Evolutionary conservation across 2,113 vertebrate genomes (phyloP).

Genomic region (Platysteira castanea): DNA sequence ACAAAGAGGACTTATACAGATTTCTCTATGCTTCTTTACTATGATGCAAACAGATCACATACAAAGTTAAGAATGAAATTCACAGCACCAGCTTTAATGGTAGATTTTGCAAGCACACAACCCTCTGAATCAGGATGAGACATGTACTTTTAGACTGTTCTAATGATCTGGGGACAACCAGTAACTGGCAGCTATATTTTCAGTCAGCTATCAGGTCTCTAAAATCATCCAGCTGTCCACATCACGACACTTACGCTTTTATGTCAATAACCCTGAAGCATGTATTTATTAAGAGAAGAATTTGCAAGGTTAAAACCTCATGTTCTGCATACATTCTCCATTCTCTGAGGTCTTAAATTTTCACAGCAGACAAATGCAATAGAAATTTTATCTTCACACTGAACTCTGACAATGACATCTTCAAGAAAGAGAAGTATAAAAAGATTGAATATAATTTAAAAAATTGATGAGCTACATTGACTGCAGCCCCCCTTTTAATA

Average conservation of each 20-base stretch:
- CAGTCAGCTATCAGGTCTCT: background rate
- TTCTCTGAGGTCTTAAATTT: background rate
- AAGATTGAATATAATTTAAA: background rate
- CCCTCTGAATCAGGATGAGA: background rate
- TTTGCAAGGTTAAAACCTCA: background rate
- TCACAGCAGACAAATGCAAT: background rate
- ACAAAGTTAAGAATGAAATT: background rate
- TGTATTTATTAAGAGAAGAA: background rate
- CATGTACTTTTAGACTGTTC: background rate
- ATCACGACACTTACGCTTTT: background rate
- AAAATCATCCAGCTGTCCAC: background rate
- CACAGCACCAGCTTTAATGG: background rate
- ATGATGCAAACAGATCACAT: background rate
- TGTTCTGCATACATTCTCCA: background rate
- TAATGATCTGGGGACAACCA: background rate
- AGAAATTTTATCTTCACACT: background rate
- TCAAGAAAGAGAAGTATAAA: background rate
- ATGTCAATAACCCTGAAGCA: background rate
- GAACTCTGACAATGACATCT: background rate
- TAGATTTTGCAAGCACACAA: background rate
- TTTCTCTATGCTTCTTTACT: background rate
- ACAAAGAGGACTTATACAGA: background rate
- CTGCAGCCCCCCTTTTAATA: background rate
- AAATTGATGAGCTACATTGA: background rate
- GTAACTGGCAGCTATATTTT: background rate